phyloP scores from a whole-genome alignment of 2,797 vertebrate species.

The Sebastes steindachneri region DNA sequence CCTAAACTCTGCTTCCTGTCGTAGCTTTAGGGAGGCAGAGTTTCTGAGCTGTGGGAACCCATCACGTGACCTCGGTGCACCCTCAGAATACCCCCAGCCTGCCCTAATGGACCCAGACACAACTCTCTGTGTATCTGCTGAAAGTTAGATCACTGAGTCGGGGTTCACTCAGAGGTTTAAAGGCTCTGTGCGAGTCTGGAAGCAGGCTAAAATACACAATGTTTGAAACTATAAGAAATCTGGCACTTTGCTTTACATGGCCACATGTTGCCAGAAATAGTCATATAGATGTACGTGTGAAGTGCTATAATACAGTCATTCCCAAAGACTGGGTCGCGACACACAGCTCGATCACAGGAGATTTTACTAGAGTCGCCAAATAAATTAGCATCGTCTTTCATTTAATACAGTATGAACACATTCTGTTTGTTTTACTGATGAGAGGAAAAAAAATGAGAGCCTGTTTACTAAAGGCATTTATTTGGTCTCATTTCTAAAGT shows the following conservation, averaged over 20 bases:
- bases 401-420: too few relatives aligned
- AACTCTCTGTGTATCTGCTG: conserved; percentile 49
- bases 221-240: background rate
- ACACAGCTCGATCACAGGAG: too few relatives aligned
- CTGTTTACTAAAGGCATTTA: fast-evolving
- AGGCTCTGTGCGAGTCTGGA: background rate
- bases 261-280: background rate
- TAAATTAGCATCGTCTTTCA: too few relatives aligned
- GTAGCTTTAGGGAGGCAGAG: conserved; percentile 59
- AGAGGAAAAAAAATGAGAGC: fast-evolving
- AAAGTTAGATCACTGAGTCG: conserved; percentile 21
- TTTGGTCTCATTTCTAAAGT: too few relatives aligned
- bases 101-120: conserved; percentile 57
- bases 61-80: conserved; percentile 57
- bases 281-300: background rate
- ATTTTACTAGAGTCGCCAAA: too few relatives aligned
- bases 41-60: conserved; percentile 63
- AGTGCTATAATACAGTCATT: background rate
- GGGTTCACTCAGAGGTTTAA: conserved; percentile 57
- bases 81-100: conserved; percentile 35
- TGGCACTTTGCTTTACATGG: background rate
- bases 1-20: conserved; percentile 72
- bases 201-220: background rate
- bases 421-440: background rate
- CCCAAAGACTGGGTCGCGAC: too few relatives aligned